Base-by-base conservation (phyloP, 2,888 invertebrate species). In the Sympetrum striolatum region DNA sequence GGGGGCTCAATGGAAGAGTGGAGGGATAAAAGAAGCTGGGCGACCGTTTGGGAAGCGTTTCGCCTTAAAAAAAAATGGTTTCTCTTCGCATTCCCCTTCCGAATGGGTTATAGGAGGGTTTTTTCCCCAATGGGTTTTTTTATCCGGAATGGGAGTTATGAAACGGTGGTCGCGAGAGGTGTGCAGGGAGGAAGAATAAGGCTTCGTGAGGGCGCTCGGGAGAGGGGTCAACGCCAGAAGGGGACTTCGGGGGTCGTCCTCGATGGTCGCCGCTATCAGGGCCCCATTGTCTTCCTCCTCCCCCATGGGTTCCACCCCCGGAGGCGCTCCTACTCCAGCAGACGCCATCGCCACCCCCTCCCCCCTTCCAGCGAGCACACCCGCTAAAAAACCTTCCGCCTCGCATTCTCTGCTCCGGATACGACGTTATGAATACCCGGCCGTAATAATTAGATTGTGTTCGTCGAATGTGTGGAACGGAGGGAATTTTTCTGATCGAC, bases 381-480 rank as follows among this genome's bases (percentile, higher is more conserved):
- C 48, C 48, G 53, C 53, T 53, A 53, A 53, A 73, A 25, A 73
- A 73, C 81, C 81, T 53, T 44, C 39, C 39, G 80, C 53, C 53
- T 58, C 58, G 37, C 58, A 35, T 53, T 53, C 48, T 82, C 1
- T 86, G 86, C 86, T 39, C 35, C 60, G 86, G 37, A 86, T 86
- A 86, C 86, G 86, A 86, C 86, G 86, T 60, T 60, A 39, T 86
- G 86, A 86, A 86, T 64, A 37, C 86, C 60, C 86, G 86, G 58
- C 86, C 86, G 86, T 86, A 86, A 86, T 86, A 64, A 86, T 86
- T 86, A 86, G 86, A 86, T 60, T 86, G 60, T 86, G 86, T 86
- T 86, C 86, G 86, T 86, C 86, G 86, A 58, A 15, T 25, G 53
- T 35, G 37, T 58, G 60, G 86, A 35, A 39, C 60, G 22, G 60